phyloP scores from a whole-genome alignment of 2,888 invertebrate species.

The Diarsia mendica region DNA sequence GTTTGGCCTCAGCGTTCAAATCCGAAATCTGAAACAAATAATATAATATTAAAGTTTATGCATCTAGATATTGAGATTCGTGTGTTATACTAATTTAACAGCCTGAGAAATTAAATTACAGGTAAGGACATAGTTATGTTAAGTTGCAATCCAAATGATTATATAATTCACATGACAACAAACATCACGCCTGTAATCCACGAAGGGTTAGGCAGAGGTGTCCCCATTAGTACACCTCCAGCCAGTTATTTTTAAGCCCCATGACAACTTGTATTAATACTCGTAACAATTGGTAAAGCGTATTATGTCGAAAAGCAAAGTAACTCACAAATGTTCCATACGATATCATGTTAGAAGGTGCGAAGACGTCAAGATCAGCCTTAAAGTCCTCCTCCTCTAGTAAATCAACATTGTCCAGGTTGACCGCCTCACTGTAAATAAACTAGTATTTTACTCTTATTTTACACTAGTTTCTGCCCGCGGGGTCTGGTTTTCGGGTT shows the following conservation, averaged over 20 bases:
- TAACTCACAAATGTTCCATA: conserved; percentile 57
- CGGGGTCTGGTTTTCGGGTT: too few relatives aligned
- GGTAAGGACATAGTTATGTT: background rate
- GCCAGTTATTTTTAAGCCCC: background rate
- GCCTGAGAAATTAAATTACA: background rate
- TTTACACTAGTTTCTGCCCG: background rate
- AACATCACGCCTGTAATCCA: too few relatives aligned
- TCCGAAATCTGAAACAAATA: conserved; percentile 75
- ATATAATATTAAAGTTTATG: background rate
- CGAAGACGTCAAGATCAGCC: conserved; percentile 50
- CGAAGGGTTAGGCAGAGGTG: too few relatives aligned
- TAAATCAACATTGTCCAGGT: conserved; percentile 53
- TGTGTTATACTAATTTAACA: background rate
- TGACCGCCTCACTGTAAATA: conserved; percentile 55
- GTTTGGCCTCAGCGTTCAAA: conserved; percentile 79
- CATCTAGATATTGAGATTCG: background rate
- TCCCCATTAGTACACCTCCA: too few relatives aligned
- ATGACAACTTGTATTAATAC: background rate
- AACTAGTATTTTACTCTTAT: conserved; percentile 8
- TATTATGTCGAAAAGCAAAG: conserved; percentile 2
- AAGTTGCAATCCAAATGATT: conserved; percentile 3
- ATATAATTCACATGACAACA: background rate
- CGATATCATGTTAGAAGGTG: conserved; percentile 31
- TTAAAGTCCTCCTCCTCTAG: conserved; percentile 46
- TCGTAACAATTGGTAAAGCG: background rate